These are phyloP conservation scores for Poicephalus gulielmi DNA, from an alignment of 2,113 vertebrate species.

Conservation along the genomic window DNA sequence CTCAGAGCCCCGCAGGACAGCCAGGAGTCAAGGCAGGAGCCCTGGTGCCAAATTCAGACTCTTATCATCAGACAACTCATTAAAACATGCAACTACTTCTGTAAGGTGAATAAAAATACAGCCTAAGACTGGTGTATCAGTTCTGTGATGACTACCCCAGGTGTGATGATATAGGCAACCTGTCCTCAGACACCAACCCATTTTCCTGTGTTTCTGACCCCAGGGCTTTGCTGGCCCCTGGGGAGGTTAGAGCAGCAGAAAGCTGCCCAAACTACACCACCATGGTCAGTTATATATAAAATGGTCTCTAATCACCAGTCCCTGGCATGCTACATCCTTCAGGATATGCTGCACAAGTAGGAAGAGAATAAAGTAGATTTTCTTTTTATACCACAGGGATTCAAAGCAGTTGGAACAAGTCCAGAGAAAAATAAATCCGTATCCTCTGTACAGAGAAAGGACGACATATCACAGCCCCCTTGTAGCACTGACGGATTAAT, in stretches of 20 bases:
- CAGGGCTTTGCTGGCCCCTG: accelerated
- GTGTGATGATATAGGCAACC: accelerated
- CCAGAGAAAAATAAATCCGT: not conserved
- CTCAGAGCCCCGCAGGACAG: accelerated
- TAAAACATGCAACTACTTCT: not conserved
- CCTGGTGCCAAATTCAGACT: not conserved
- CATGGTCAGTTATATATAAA: accelerated
- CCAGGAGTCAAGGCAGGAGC: not conserved
- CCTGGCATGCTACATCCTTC: accelerated
- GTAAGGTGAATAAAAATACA: not conserved
- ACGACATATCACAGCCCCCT: not conserved
- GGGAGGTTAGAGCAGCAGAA: not conserved
- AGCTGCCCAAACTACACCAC: not conserved
- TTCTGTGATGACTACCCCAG: not conserved
- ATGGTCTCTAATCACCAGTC: too few species aligned
- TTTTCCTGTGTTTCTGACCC: accelerated
- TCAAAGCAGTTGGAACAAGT: not conserved
- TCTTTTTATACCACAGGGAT: not conserved
- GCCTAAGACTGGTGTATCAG: too few species aligned
- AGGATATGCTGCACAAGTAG: not conserved
- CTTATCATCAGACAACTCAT: not conserved
- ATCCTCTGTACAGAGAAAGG: not conserved
- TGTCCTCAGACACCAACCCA: not conserved
- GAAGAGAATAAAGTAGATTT: not conserved
- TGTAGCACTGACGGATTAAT: accelerated